phyloP scores from a whole-genome alignment of 1,140 invertebrate genomes.

The Onthophagus taurus region DNA sequence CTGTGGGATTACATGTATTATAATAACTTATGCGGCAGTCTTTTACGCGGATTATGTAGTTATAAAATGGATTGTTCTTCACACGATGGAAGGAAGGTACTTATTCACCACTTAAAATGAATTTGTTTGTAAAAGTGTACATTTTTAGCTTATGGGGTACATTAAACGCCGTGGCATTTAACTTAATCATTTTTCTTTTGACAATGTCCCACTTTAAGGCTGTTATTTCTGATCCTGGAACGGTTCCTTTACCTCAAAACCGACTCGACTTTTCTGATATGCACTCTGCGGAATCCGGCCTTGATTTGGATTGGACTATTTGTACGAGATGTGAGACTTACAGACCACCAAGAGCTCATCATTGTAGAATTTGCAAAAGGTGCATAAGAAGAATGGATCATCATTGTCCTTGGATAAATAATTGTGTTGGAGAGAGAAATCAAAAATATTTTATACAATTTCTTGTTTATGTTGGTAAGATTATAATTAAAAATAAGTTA shows the following conservation, averaged over 20 bases:
- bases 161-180: constrained; percentile 73
- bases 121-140: background rate
- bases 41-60: constrained; percentile 89
- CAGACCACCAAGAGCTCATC: constrained; percentile 75
- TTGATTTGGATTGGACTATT: constrained; percentile 71
- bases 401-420: constrained; percentile 82
- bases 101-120: constrained; percentile 8
- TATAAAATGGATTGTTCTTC: constrained; percentile 74
- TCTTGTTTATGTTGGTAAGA: constrained; percentile 62
- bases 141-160: constrained; percentile 74
- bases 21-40: constrained; percentile 73
- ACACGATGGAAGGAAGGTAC: constrained; percentile 73
- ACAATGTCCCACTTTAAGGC: constrained; percentile 72
- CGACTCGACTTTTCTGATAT: constrained; percentile 76
- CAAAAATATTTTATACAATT: constrained; percentile 93
- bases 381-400: constrained; percentile 87
- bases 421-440: constrained; percentile 89
- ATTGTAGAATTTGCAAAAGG: constrained; percentile 80
- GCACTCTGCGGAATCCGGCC: constrained; percentile 26
- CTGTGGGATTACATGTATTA: constrained; percentile 78
- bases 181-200: constrained; percentile 67
- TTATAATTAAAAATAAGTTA: background rate
- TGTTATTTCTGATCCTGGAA: constrained; percentile 81
- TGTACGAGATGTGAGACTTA: constrained; percentile 79
- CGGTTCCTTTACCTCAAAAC: constrained; percentile 72